A percentile compares a stretch with the other conserved stretches of the same genome.
phyloP scores from a whole-genome alignment of 2,888 invertebrate species.

The Drosophila limbata region DNA sequence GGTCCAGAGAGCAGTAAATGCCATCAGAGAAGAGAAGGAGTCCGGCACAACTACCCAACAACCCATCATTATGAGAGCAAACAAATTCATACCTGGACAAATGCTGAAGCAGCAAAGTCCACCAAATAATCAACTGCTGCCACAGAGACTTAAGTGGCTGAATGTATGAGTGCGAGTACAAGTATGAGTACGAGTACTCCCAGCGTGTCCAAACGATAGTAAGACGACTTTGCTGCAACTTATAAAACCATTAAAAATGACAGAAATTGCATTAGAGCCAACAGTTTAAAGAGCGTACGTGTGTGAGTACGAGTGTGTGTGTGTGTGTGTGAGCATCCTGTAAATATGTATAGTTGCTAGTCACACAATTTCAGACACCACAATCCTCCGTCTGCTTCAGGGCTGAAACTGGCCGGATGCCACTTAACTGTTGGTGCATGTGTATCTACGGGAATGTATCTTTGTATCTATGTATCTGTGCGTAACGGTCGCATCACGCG shows the following conservation, averaged over 20 bases:
- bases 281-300: slow-evolving; percentile 40
- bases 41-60: slow-evolving; percentile 1
- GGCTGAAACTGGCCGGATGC: slow-evolving; percentile 44
- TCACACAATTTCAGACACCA: slow-evolving; percentile 7
- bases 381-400: slow-evolving; percentile 14
- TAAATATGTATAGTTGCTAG: slow-evolving; percentile 17
- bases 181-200: not conserved
- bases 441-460: slow-evolving; percentile 30
- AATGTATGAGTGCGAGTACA: not conserved
- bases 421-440: slow-evolving; percentile 6
- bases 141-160: slow-evolving; percentile 12
- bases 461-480: slow-evolving; percentile 25
- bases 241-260: slow-evolving; percentile 76
- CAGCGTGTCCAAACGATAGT: slow-evolving; percentile 13
- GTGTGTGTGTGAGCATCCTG: slow-evolving; percentile 18
- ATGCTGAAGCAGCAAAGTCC: slow-evolving; percentile 35
- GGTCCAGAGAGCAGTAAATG: slow-evolving; percentile 2
- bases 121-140: slow-evolving; percentile 52
- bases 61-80: slow-evolving; percentile 60
- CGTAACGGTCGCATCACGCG: slow-evolving; percentile 42
- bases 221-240: slow-evolving; percentile 51
- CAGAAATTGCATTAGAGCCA: slow-evolving; percentile 68
- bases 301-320: not conserved
- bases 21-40: not conserved
- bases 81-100: slow-evolving; percentile 61